Conservation (phyloP, 2,113 vertebrate genomes). For the Amblyopsis rosae region DNA sequence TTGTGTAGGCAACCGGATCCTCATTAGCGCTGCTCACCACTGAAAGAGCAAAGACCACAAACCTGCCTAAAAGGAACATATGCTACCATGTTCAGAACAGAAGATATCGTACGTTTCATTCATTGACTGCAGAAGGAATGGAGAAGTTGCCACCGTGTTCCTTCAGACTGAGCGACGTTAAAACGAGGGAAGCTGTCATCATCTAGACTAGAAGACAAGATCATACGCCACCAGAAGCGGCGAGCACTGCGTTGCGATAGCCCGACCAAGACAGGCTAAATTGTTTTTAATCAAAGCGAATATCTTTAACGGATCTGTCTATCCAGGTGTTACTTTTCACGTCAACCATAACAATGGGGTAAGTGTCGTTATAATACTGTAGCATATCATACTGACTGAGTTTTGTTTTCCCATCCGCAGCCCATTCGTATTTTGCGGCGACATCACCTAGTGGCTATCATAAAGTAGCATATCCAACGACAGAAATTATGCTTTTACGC, state of each 20-base stretch:
- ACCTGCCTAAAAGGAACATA: conserved; percentile 1
- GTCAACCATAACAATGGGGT: conserved; percentile 71
- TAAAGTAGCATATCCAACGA: no score
- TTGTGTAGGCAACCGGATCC: conserved; percentile 47
- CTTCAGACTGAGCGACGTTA: conserved; percentile 63
- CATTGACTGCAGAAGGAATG: conserved; percentile 66
- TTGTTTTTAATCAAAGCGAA: neutral
- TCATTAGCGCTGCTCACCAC: conserved; percentile 17
- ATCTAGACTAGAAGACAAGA: conserved; percentile 59
- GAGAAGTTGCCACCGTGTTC: conserved; percentile 65
- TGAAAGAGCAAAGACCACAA: conserved; percentile 3
- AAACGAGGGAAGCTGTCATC: conserved; percentile 45
- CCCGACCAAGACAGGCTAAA: neutral
- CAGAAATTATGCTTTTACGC: no score
- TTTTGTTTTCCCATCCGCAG: conserved; percentile 4
- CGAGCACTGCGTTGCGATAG: neutral
- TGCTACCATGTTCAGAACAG: conserved; percentile 63
- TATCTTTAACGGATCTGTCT: no score
- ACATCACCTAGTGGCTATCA: conserved; percentile 28
- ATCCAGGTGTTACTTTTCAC: conserved; percentile 48
- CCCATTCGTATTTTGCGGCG: conserved; percentile 31
- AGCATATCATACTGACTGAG: conserved; percentile 16
- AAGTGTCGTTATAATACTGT: conserved; percentile 56
- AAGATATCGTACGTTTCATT: conserved; percentile 58
- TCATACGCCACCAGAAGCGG: conserved; percentile 57